These are phyloP conservation scores for Acheta domesticus DNA, from an alignment of 2,888 invertebrate species.

Conservation along the genomic window DNA sequence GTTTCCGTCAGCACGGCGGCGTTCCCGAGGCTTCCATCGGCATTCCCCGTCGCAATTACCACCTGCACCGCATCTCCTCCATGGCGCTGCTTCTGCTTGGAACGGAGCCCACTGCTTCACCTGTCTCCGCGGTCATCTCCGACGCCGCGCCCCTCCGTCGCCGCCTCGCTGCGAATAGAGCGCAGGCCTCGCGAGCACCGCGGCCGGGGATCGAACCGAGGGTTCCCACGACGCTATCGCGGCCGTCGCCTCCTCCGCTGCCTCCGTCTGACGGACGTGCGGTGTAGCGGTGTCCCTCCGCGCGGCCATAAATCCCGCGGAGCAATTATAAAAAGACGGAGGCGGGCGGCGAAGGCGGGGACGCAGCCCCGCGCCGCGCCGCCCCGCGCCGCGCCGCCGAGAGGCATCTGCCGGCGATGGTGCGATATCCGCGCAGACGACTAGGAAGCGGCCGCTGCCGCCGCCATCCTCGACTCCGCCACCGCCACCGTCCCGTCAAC, in stretches of 20 bases:
- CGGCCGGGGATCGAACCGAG: not conserved
- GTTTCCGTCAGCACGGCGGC: no score
- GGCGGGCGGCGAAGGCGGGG: not conserved
- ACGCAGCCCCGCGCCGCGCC: no score
- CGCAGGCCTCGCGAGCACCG: not conserved
- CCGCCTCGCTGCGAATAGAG: not conserved
- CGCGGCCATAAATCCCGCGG: not conserved
- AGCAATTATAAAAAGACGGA: slow-evolving; percentile 11
- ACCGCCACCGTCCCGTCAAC: no score
- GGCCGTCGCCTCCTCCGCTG: not conserved
- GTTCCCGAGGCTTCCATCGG: no score
- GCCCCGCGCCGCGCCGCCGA: not conserved
- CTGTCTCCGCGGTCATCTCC: no score
- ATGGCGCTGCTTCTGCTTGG: no score
- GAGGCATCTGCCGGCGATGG: slow-evolving; percentile 1
- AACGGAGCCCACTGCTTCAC: no score
- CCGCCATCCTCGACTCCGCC: no score
- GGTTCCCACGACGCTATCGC: not conserved
- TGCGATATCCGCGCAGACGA: slow-evolving; percentile 5
- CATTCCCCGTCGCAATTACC: no score
- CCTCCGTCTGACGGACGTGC: not conserved
- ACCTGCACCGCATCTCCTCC: no score
- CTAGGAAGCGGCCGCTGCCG: not conserved
- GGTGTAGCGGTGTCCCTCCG: not conserved
- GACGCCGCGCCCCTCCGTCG: not conserved